phyloP scores from a whole-genome alignment of 2,797 vertebrate genomes.

The Enteromius fasciolatus region DNA sequence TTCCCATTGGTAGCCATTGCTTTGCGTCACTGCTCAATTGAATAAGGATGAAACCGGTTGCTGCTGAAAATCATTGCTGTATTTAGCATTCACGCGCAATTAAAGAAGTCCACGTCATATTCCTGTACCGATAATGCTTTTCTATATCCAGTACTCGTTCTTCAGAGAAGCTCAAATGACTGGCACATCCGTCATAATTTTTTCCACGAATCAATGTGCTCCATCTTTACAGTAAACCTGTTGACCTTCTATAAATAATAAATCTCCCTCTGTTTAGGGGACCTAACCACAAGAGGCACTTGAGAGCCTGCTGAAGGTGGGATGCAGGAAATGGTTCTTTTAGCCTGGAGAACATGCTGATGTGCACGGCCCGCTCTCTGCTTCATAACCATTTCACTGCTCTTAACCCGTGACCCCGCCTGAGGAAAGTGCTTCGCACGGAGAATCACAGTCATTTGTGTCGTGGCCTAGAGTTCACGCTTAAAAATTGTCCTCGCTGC shows the following conservation, averaged over 20 bases:
- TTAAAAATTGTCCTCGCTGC: slow-evolving; percentile 17
- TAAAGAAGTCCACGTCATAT: not conserved
- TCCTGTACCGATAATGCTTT: not conserved
- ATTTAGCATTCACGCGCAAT: not conserved
- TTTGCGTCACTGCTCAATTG: not conserved
- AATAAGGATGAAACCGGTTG: not conserved
- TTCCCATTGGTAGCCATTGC: not conserved
- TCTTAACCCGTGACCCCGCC: slow-evolving; percentile 78
- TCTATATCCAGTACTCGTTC: not conserved
- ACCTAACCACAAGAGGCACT: slow-evolving; percentile 76
- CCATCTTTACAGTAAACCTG: slow-evolving; percentile 71
- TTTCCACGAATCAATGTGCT: slow-evolving; percentile 74
- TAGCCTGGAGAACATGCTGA: slow-evolving; percentile 67
- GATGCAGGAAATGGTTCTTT: slow-evolving; percentile 76
- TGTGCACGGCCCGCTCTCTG: slow-evolving; percentile 61
- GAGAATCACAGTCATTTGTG: slow-evolving; percentile 56
- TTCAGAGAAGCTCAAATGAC: slow-evolving; percentile 11
- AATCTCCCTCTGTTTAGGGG: slow-evolving; percentile 66
- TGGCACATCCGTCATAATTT: slow-evolving; percentile 40
- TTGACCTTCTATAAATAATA: slow-evolving; percentile 81
- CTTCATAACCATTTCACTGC: slow-evolving; percentile 59
- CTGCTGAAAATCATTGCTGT: not conserved
- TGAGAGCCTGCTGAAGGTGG: slow-evolving; percentile 66
- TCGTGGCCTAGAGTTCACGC: slow-evolving; percentile 47
- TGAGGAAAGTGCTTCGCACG: slow-evolving; percentile 71